phyloP scores from a whole-genome alignment of 2,888 invertebrate genomes.

The Pseudoips prasinana region DNA sequence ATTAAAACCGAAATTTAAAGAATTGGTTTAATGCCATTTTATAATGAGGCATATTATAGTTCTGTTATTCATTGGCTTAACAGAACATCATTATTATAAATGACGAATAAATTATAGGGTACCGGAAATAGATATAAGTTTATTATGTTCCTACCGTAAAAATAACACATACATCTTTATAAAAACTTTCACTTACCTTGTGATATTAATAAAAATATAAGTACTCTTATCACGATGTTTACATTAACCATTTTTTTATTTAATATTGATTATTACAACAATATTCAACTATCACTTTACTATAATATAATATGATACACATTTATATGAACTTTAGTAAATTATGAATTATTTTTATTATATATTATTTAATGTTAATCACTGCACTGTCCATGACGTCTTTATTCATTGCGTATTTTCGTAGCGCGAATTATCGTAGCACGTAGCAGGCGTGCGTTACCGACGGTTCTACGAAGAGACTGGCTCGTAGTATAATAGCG shows the following conservation, averaged over 20 bases:
- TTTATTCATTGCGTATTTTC: constrained; percentile 30
- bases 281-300: constrained; percentile 30
- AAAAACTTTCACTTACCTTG: constrained; percentile 37
- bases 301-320: constrained; percentile 10
- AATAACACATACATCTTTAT: no score
- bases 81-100: no score
- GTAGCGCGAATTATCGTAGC: constrained; percentile 31
- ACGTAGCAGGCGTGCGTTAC: constrained; percentile 42
- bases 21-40: no score
- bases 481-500: constrained; percentile 32
- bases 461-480: constrained; percentile 40
- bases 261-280: constrained; percentile 27
- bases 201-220: constrained; percentile 40
- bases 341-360: constrained; percentile 12
- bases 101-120: no score
- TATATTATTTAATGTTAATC: constrained; percentile 15
- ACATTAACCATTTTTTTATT: constrained; percentile 39
- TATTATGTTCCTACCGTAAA: no score
- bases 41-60: no score
- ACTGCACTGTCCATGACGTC: constrained; percentile 30
- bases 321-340: constrained; percentile 10
- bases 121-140: no score
- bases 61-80: no score
- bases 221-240: constrained; percentile 36
- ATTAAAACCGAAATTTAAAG: no score